phyloP scores from a whole-genome alignment of 2,888 invertebrate species.

The Epinotia ramella region DNA sequence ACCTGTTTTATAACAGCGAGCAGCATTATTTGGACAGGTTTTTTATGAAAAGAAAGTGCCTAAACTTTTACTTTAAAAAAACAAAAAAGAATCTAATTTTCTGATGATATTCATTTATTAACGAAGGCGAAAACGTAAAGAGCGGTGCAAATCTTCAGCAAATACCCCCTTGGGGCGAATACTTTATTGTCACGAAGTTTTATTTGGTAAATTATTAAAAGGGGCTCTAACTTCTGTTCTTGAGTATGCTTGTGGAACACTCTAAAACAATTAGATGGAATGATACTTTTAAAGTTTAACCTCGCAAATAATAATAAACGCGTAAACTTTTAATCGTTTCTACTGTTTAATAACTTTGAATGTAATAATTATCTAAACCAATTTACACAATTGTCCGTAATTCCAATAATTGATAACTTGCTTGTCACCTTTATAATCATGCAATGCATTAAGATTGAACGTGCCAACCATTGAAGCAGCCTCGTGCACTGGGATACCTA shows the following conservation, averaged over 20 bases:
- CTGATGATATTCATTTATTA: conserved; percentile 26
- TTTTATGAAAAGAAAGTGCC: neutral
- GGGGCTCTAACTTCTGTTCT: conserved; percentile 23
- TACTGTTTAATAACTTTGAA: neutral
- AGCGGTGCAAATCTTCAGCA: conserved; percentile 26
- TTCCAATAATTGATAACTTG: neutral
- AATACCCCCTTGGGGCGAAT: conserved; percentile 23
- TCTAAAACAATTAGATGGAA: conserved; percentile 18
- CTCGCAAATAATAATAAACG: conserved; percentile 16
- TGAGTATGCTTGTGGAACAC: conserved; percentile 16
- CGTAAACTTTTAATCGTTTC: neutral
- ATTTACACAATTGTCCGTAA: neutral
- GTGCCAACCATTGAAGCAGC: neutral
- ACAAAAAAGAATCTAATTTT: conserved; percentile 6
- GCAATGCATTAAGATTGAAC: neutral
- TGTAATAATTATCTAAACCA: neutral
- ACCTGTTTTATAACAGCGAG: neutral
- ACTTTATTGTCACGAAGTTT: conserved; percentile 29
- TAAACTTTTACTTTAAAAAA: neutral
- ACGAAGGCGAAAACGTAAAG: conserved; percentile 16
- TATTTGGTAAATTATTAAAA: conserved; percentile 29
- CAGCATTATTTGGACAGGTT: neutral
- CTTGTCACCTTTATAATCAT: neutral
- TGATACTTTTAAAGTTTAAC: conserved; percentile 18
- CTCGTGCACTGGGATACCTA: neutral